Conservation (phyloP, 2,113 vertebrate species). For the Clarias macrocephalus region DNA sequence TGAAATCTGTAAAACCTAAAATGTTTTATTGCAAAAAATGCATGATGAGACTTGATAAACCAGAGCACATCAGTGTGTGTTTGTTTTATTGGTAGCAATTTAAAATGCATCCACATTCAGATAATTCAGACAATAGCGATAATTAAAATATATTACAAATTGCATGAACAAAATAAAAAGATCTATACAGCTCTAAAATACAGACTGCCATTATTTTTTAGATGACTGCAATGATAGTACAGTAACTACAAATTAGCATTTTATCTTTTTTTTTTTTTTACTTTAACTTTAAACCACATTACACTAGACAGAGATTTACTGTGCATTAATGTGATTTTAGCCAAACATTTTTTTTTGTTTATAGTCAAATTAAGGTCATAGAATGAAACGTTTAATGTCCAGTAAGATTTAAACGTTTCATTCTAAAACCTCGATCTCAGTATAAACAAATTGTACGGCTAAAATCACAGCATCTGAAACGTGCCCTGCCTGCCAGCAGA, state of each 20-base stretch:
- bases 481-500: slow-evolving; percentile 23
- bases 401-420: background rate
- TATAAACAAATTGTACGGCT: background rate
- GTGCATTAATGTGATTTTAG: too few relatives aligned
- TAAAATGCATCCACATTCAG: background rate
- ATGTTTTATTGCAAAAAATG: background rate
- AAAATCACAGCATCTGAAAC: background rate
- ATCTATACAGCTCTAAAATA: background rate
- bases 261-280: too few relatives aligned
- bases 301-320: background rate
- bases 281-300: background rate
- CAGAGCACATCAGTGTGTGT: background rate
- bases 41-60: background rate
- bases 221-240: background rate
- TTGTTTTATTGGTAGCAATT: background rate
- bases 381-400: too few relatives aligned
- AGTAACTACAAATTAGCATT: background rate
- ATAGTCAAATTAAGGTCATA: too few relatives aligned
- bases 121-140: background rate
- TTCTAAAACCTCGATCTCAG: background rate
- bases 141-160: background rate
- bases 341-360: too few relatives aligned
- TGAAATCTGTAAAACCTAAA: background rate
- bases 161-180: background rate
- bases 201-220: background rate